phyloP scores from a whole-genome alignment of 2,113 vertebrate species.

The Paramisgurnus dabryanus region DNA sequence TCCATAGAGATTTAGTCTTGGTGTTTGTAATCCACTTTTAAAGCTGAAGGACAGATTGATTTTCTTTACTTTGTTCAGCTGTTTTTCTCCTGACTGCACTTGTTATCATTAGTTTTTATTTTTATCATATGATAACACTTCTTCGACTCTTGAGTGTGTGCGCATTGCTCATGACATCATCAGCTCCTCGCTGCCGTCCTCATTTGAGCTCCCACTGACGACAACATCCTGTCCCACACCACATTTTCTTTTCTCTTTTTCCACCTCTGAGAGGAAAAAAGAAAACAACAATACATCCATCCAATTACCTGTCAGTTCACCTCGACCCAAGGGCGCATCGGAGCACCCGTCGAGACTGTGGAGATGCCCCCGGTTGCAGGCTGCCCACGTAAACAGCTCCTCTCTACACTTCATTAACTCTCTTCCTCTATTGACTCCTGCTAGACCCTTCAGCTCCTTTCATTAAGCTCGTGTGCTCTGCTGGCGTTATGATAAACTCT shows the following conservation, averaged over 20 bases:
- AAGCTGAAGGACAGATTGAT: not conserved
- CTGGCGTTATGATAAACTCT: constrained; percentile 66
- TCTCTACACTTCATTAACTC: constrained; percentile 73
- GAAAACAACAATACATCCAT: constrained; percentile 50
- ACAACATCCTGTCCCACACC: constrained; percentile 39
- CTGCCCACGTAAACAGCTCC: constrained; percentile 63
- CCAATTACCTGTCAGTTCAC: constrained; percentile 55
- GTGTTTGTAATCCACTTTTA: not conserved
- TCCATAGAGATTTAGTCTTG: not conserved
- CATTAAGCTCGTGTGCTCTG: constrained; percentile 57
- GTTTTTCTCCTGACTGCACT: not conserved
- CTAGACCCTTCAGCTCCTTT: constrained; percentile 55
- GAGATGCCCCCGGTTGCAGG: constrained; percentile 45
- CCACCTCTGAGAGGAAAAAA: constrained; percentile 50
- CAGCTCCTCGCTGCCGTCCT: constrained; percentile 13
- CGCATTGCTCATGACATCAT: constrained; percentile 38
- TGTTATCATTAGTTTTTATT: not conserved
- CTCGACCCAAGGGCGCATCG: constrained; percentile 53
- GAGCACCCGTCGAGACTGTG: constrained; percentile 49
- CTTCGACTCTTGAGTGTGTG: not conserved
- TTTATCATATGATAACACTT: not conserved
- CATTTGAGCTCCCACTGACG: constrained; percentile 37
- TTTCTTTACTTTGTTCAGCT: not conserved
- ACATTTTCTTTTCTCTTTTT: constrained; percentile 44
- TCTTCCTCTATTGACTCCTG: constrained; percentile 63